Evolutionary conservation across 2,113 vertebrate genomes (phyloP).

Genomic region (Poicephalus gulielmi): DNA sequence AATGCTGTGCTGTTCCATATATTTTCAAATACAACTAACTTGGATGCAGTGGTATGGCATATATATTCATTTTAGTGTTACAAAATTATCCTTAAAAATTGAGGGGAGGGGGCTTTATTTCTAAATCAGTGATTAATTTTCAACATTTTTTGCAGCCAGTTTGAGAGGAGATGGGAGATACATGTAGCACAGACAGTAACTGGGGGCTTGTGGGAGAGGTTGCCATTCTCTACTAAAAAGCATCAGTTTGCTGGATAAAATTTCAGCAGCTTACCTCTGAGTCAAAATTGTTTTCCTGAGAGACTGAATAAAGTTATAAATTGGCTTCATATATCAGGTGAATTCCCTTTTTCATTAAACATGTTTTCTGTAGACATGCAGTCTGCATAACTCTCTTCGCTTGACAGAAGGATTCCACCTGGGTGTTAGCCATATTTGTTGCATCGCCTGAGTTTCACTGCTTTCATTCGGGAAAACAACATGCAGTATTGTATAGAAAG

Average conservation of each 20-base stretch:
- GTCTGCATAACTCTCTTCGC: not conserved
- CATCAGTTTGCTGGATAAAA: not conserved
- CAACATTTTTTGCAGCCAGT: not conserved
- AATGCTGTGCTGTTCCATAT: constrained; percentile 7
- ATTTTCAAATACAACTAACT: constrained; percentile 23
- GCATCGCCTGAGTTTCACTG: not conserved
- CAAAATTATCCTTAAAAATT: not conserved
- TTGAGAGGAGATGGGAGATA: not conserved
- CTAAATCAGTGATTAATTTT: not conserved
- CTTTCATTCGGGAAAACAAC: not conserved
- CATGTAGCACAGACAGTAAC: not conserved
- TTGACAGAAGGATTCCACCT: not conserved
- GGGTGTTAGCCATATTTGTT: not conserved
- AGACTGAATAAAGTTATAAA: not conserved
- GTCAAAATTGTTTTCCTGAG: not conserved
- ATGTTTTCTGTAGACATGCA: not conserved
- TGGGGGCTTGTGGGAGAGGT: not conserved
- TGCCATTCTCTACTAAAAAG: not conserved
- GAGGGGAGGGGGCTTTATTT: not conserved
- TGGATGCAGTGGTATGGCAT: not conserved
- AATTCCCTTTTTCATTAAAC: not conserved
- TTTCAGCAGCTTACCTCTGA: not conserved
- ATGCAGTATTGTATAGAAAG: not conserved
- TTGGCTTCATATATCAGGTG: not conserved
- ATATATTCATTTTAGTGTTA: not conserved